Conservation (phyloP, 2,888 invertebrate species). For the Eupithecia insigniata region DNA sequence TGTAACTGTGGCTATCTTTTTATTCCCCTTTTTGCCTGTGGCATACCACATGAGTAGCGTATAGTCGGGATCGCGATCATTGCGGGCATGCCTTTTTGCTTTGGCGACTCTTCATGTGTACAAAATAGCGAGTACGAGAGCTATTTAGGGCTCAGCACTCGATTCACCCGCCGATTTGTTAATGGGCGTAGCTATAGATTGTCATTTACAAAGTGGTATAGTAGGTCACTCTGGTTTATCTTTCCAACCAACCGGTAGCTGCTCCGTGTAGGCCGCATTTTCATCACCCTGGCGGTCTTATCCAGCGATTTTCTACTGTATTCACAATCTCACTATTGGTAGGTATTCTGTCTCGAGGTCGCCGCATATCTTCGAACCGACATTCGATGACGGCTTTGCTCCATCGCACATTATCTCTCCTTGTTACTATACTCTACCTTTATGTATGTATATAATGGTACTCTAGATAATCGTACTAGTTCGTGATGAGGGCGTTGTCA, state of each 20-base stretch:
- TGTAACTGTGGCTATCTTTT: background rate
- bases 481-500: too few species aligned
- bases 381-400: background rate
- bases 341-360: background rate
- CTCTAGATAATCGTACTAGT: too few species aligned
- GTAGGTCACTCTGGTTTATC: background rate
- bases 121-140: conserved; percentile 23
- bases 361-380: background rate
- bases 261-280: background rate
- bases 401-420: background rate
- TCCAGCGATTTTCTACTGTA: background rate
- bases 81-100: conserved; percentile 65
- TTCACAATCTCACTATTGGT: background rate
- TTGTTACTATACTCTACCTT: background rate
- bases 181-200: conserved; percentile 5
- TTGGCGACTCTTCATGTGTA: conserved; percentile 46
- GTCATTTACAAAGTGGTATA: background rate
- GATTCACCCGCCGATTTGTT: conserved; percentile 18
- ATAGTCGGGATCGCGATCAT: conserved; percentile 57
- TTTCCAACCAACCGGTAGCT: background rate
- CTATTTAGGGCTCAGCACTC: conserved; percentile 22
- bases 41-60: conserved; percentile 34
- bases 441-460: too few species aligned
- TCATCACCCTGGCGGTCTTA: background rate
- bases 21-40: background rate